These are phyloP conservation scores for Xerus rutilus DNA, from an alignment of 2,797 vertebrate genomes.

Conservation along the genomic window DNA sequence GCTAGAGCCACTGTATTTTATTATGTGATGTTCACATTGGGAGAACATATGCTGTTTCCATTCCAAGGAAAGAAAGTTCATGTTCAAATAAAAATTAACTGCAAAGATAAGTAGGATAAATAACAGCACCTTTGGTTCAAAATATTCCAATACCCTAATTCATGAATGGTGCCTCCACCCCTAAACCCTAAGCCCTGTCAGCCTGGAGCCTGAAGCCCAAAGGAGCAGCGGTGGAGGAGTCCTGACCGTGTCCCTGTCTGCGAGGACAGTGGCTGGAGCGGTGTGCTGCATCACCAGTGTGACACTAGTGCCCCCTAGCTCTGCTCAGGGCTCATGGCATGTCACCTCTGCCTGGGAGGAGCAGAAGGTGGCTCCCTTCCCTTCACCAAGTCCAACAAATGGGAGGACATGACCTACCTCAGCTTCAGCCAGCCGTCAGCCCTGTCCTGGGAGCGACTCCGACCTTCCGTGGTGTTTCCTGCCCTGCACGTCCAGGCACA, in stretches of 20 bases:
- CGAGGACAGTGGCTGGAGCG: fast-evolving
- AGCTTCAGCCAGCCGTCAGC: background rate
- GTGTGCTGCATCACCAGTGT: fast-evolving
- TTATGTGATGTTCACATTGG: fast-evolving
- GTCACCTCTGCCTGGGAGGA: fast-evolving
- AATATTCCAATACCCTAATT: background rate
- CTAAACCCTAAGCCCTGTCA: fast-evolving
- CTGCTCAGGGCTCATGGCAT: background rate
- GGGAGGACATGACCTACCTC: too few species aligned
- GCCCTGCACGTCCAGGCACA: background rate
- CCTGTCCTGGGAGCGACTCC: background rate
- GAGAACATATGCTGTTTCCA: background rate
- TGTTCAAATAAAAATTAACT: background rate
- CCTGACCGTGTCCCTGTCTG: fast-evolving
- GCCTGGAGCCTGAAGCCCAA: fast-evolving
- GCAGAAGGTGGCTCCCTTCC: too few species aligned
- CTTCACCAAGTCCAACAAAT: too few species aligned
- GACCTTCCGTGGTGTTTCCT: background rate
- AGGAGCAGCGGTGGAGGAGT: background rate
- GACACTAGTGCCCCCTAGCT: slow-evolving; percentile 45
- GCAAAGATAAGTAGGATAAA: background rate
- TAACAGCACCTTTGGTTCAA: background rate
- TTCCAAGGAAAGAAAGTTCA: background rate
- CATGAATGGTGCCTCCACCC: background rate
- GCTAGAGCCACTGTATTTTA: background rate